Base-by-base conservation (phyloP, 2,113 vertebrate genomes). In the Halcyon malimbica region DNA sequence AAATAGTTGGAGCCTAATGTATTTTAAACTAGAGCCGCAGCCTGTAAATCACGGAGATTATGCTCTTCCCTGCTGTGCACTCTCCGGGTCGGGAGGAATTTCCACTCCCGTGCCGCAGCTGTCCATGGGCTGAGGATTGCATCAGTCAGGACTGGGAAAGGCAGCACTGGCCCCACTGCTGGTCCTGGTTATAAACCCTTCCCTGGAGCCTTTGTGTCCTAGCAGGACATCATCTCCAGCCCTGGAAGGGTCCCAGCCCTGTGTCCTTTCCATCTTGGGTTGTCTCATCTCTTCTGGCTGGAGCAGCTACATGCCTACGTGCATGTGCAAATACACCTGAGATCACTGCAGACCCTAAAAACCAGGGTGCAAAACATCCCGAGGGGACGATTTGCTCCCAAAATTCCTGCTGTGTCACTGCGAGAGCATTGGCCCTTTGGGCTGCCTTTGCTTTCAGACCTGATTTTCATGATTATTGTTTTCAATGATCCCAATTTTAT, bases 1-100 rank as follows among this genome's bases (percentile, higher is more conserved):
- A 96, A 96, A 95, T 97, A 96, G 96, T 94, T 96, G 94, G 83
- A 94, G 89, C 42, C 92, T 97, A 96, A 96, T 96, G 96, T 95
- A 79, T 96, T 97, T 97, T 96, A 97, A 96, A 96, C 74, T 92
- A 80, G 96, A 92, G 95, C 74, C 20, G 35, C 95, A 96, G 95
- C 95, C 96, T 82, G 95, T 93, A 96, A 96, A 96, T 97, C 96
- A 96, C 63, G 70, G 83, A 83, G 91, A 95, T 94, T 92, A 95
- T 62, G 86, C 91, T 69, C 89, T 94, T 95, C 90, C 96, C 94
- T 2, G 93, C 96, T 96, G 96, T 33, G 96, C 25, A 18, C 59
- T 50, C 90, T 59, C 68, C 6, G 88, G 79, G 76, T 75, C 44
- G 7, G 87, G n/a, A 97, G 96, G 96, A 96, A 96, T 97, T 97